Conservation (phyloP, 2,888 invertebrate species). For the Nasonia oneida region DNA sequence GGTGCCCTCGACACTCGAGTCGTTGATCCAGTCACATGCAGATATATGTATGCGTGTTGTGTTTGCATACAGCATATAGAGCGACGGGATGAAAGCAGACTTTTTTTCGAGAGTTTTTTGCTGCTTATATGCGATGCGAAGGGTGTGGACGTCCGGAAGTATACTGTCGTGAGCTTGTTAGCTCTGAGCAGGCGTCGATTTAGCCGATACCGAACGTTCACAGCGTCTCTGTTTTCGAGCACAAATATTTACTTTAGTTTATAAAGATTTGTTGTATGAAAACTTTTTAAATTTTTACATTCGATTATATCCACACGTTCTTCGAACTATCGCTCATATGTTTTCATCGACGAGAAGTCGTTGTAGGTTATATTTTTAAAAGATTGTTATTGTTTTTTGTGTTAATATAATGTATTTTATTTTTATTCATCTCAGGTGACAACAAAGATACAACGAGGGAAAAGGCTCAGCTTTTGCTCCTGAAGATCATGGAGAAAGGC, state of each 20-base stretch:
- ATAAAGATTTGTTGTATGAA: too few species aligned
- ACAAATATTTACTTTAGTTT: neutral
- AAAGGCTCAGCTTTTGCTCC: constrained; percentile 86
- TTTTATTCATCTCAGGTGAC: constrained; percentile 79
- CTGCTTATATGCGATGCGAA: neutral
- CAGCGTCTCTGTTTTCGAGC: neutral
- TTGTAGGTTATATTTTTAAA: constrained; percentile 30
- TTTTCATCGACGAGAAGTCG: neutral
- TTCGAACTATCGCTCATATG: neutral
- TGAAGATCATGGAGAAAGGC: constrained; percentile 87
- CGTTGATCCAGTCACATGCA: neutral
- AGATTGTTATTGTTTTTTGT: constrained; percentile 3
- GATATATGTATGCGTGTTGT: too few species aligned
- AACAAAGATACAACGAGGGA: constrained; percentile 85
- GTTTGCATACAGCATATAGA: neutral
- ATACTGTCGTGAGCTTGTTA: neutral
- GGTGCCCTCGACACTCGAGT: constrained; percentile 18
- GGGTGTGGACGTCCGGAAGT: neutral
- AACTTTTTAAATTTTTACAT: too few species aligned
- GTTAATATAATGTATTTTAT: constrained; percentile 25
- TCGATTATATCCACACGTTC: too few species aligned
- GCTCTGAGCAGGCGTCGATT: neutral
- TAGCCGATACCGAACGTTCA: neutral
- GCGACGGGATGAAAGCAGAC: neutral
- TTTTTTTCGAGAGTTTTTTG: neutral